Conservation (phyloP, 2,888 invertebrate species). For the Tryphoninae sp. region DNA sequence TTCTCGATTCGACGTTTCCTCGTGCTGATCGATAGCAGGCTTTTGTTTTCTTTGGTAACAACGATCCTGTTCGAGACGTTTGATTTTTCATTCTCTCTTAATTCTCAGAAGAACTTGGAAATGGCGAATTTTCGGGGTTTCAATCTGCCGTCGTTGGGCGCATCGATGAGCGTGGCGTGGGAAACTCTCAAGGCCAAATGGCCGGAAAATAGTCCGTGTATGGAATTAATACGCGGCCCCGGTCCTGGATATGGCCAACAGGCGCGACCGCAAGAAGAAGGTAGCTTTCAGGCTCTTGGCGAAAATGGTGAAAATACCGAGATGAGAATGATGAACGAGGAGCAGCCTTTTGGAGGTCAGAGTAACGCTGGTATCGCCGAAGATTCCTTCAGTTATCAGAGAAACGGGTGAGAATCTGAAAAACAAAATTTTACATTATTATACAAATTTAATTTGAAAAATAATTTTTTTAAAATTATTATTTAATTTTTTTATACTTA, state of each 20-base stretch:
- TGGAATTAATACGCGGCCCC: constrained; percentile 80
- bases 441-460: background rate
- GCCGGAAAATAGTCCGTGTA: constrained; percentile 85
- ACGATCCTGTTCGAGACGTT: background rate
- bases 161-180: constrained; percentile 91
- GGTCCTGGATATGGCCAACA: constrained; percentile 73
- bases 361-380: constrained; percentile 77
- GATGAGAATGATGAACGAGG: constrained; percentile 80
- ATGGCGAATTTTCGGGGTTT: constrained; percentile 87
- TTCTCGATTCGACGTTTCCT: background rate
- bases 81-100: background rate
- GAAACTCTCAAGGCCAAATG: constrained; percentile 91
- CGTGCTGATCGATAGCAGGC: background rate
- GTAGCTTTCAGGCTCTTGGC: constrained; percentile 73
- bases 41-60: background rate
- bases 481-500: too few species aligned
- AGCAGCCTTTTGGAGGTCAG: constrained; percentile 78
- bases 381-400: constrained; percentile 80
- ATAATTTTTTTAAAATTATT: too few species aligned
- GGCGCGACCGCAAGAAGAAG: constrained; percentile 61
- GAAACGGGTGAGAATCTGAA: constrained; percentile 74
- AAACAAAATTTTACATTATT: background rate
- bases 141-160: constrained; percentile 88
- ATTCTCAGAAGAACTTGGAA: constrained; percentile 9
- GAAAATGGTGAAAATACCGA: constrained; percentile 80